A percentile compares a stretch with the other conserved stretches of the same genome.
Evolutionary conservation across 1,140 invertebrate species (phyloP).

Genomic region (Panagrolaimus sp.): DNA sequence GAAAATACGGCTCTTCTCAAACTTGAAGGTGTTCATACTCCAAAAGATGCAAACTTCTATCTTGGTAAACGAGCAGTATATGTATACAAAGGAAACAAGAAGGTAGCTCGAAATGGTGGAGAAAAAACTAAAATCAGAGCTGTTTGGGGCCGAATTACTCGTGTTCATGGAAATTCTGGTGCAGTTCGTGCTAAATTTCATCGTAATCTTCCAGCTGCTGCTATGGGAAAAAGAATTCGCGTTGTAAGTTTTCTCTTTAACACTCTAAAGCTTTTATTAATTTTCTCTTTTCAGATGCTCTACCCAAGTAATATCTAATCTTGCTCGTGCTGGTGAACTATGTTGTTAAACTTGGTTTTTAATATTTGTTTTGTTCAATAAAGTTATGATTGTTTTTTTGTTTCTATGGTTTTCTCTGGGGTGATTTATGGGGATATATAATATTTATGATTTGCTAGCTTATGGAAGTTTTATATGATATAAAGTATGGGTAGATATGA

Average conservation of each 20-base stretch:
- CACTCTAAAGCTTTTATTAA: too few relatives aligned
- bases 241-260: slow-evolving; percentile 81
- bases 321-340: too few relatives aligned
- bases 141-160: slow-evolving; percentile 98
- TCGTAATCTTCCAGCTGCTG: slow-evolving; percentile 86
- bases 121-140: slow-evolving; percentile 75
- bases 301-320: too few relatives aligned
- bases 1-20: slow-evolving; percentile 92
- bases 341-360: too few relatives aligned
- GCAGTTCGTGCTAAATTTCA: slow-evolving; percentile 92
- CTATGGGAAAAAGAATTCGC: slow-evolving; percentile 92
- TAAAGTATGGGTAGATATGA: too few relatives aligned
- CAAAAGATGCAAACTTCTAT: slow-evolving; percentile 82
- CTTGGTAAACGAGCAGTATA: slow-evolving; percentile 91
- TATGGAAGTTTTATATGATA: too few relatives aligned
- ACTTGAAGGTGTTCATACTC: slow-evolving; percentile 78
- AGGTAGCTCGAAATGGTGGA: slow-evolving; percentile 73
- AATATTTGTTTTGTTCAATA: too few relatives aligned
- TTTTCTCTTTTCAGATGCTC: too few relatives aligned
- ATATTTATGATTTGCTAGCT: too few relatives aligned
- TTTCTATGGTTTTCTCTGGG: too few relatives aligned
- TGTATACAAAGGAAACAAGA: slow-evolving; percentile 80
- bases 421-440: too few relatives aligned
- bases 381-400: too few relatives aligned
- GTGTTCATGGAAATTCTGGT: slow-evolving; percentile 91